Evolutionary conservation across 2,797 vertebrate genomes (phyloP), one percentile per base, ranked within the genome.

Genomic region (Orestias chungarensis): DNA sequence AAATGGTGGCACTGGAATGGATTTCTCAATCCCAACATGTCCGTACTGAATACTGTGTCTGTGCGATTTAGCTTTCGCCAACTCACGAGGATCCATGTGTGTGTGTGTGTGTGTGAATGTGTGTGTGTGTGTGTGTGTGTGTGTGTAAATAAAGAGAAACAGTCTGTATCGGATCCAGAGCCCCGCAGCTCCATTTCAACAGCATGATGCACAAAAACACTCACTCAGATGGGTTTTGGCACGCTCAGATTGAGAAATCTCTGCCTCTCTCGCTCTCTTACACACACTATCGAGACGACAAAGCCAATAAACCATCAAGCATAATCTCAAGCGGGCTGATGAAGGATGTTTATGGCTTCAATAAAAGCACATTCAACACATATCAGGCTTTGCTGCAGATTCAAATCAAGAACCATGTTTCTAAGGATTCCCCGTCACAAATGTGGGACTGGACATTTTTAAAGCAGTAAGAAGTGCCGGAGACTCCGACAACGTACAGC

Each of bases 11-110:
- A 44, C 6, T 25, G 71, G 35, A 73, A 79, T 6, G n/a, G 17
- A 71, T 89, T 88, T 88, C 85, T 79, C 85, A 90, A 83, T 75
- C 47, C 57, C 47, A 74, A 84, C 90, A 77, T 82, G 90, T 61
- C 74, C 75, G 70, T 79, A 87, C 90, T 70, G 31, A 79, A 59
- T 42, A 43, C 23, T 27, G 71, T 27, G 71, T 72, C 50, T 76
- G 70, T 54, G 72, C 82, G 79, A 87, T 72, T 88, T 68, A 81
- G 44, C 70, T 70, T 71, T 68, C 14, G 54, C 54, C 50, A 70
- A 81, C 70, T 82, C 76, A 61, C 55, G 20, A 5, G 11, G 67
- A 29, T 55, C 59, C 33, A 10, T 49, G 50, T 20, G 27, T 62
- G 46, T 6, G 38, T 31, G 35, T 6, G 68, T 10, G 49, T 42